Conservation (phyloP, 2,113 vertebrate genomes). For the Leucoraja erinaceus region DNA sequence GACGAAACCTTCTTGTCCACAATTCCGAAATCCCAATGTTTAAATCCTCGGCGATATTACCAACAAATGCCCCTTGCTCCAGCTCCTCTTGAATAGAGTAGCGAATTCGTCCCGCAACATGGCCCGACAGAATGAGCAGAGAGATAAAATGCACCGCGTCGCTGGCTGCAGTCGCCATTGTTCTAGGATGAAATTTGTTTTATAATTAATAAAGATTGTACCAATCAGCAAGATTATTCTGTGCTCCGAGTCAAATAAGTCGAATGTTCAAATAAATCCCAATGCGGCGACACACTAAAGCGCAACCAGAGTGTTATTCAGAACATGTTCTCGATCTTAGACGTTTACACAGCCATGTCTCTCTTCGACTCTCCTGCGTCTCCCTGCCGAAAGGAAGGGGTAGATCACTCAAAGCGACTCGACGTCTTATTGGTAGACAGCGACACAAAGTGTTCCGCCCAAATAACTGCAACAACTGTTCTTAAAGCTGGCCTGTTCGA, state of each 20-base stretch:
- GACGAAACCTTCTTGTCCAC: conserved; percentile 43
- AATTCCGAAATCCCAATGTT: conserved; percentile 42
- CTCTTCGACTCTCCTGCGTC: neutral
- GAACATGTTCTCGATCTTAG: neutral
- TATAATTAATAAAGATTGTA: neutral
- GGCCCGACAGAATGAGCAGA: conserved; percentile 53
- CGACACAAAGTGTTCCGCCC: conserved; percentile 71
- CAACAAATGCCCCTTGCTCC: conserved; percentile 45
- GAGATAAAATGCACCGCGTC: conserved; percentile 45
- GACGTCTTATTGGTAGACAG: conserved; percentile 69
- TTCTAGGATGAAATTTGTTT: neutral
- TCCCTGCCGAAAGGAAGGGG: conserved; percentile 49
- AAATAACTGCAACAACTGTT: conserved; percentile 56
- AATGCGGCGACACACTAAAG: conserved; percentile 53
- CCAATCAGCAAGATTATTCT: neutral
- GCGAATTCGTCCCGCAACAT: conserved; percentile 52
- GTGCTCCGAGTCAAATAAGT: neutral
- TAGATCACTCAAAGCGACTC: conserved; percentile 48
- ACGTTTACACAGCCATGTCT: neutral
- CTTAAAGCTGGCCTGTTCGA: neutral
- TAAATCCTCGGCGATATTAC: conserved; percentile 49
- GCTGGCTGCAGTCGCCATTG: neutral
- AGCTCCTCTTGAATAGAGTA: conserved; percentile 53
- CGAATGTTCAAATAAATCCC: neutral
- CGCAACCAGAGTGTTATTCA: neutral